Conservation (phyloP, 2,113 vertebrate genomes). For the Alethe diademata region DNA sequence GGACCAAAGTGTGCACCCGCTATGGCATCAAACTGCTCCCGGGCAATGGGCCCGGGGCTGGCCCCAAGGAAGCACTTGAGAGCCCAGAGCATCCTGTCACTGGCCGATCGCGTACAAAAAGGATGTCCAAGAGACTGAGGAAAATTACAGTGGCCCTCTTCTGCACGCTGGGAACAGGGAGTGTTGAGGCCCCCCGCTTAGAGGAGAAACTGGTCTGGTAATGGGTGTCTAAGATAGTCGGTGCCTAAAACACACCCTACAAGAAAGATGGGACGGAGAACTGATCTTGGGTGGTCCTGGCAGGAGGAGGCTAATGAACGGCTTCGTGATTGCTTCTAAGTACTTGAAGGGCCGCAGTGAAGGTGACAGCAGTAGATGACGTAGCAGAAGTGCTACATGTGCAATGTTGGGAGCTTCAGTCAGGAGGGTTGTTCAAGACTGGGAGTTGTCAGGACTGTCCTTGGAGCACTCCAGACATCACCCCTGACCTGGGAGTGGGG, state of each 20-base stretch:
- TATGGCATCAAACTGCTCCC: rapidly evolving
- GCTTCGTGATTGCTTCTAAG: neutral
- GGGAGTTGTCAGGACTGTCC: neutral
- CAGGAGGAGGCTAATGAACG: neutral
- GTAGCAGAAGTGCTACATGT: neutral
- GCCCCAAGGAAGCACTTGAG: neutral
- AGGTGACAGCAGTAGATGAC: neutral
- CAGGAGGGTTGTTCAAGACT: neutral
- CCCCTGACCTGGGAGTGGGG: neutral
- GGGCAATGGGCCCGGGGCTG: rapidly evolving
- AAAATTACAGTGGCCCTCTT: neutral
- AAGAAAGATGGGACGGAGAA: neutral
- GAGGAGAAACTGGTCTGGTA: neutral
- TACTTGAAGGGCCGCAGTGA: neutral
- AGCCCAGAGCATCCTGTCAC: neutral
- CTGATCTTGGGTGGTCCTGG: neutral
- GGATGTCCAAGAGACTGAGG: rapidly evolving
- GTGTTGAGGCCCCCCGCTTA: rapidly evolving
- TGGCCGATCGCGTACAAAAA: rapidly evolving
- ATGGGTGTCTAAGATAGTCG: rapidly evolving
- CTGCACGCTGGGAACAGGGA: neutral
- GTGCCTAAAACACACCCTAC: neutral
- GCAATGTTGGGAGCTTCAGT: neutral
- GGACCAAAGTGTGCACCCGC: no score
- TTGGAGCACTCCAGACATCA: neutral